Evolutionary conservation across 2,797 vertebrate genomes (phyloP).

Genomic region (Spinus olivaceus): DNA sequence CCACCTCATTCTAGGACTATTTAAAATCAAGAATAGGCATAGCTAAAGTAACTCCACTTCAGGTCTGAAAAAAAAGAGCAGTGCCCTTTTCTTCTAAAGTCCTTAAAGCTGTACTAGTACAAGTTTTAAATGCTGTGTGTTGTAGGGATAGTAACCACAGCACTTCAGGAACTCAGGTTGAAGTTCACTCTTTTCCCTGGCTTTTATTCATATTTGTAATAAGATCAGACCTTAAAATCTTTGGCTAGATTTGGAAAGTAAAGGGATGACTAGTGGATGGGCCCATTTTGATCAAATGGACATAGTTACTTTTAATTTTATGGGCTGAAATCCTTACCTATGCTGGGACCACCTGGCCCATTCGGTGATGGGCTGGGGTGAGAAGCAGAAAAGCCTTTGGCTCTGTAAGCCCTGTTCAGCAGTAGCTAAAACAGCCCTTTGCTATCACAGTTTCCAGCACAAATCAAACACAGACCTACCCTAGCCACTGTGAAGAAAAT

Average conservation of each 20-base stretch:
- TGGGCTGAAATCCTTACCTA: not conserved
- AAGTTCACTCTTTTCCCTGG: not conserved
- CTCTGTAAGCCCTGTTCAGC: not conserved
- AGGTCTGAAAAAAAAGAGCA: not conserved
- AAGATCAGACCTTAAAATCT: not conserved
- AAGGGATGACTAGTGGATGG: not conserved
- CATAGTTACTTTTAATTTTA: not conserved
- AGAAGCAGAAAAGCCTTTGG: not conserved
- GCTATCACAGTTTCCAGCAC: not conserved
- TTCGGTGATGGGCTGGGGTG: accelerated
- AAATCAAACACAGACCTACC: not conserved
- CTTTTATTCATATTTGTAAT: not conserved
- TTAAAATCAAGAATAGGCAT: not conserved
- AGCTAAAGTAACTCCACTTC: not conserved
- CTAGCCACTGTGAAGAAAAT: not conserved
- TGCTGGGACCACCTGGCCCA: too few species aligned
- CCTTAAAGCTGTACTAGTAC: not conserved
- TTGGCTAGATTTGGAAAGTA: not conserved
- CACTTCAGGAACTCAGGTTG: not conserved
- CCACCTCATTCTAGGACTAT: not conserved
- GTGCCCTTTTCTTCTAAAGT: not conserved
- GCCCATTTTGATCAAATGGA: not conserved
- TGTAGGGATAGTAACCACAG: not conserved
- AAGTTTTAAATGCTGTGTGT: not conserved
- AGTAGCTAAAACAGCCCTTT: not conserved